Evolutionary conservation across 35 echinoderm and acorn worm genomes (phyloP).

Genomic region (Ophiothrix spiculata): DNA sequence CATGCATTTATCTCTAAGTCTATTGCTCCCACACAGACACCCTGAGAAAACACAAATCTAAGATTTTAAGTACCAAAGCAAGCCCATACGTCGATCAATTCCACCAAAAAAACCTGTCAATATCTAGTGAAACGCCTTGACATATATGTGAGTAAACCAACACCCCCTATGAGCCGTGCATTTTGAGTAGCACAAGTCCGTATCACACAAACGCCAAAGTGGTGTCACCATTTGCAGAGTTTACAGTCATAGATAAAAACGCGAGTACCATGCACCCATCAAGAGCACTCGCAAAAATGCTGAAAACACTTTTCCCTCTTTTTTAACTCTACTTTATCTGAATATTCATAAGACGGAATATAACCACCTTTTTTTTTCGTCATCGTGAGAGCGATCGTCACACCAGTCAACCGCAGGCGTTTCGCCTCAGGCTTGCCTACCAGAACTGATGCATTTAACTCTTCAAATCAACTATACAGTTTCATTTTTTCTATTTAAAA

Average conservation of each 20-base stretch:
- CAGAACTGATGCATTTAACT: no score
- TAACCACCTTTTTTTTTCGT: neutral
- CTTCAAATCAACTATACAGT: no score
- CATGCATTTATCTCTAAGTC: neutral
- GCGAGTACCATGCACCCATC: neutral
- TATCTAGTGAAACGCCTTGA: neutral
- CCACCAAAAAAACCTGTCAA: neutral
- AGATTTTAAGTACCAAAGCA: neutral
- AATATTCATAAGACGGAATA: neutral
- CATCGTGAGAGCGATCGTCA: no score
- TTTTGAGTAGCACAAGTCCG: neutral
- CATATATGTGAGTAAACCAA: neutral
- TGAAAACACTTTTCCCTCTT: conserved; percentile 2
- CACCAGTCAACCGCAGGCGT: no score
- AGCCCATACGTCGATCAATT: neutral
- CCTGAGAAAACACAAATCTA: neutral
- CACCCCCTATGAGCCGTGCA: neutral
- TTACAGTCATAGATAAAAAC: neutral
- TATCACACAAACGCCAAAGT: neutral
- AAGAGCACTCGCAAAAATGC: neutral
- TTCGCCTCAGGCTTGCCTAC: no score
- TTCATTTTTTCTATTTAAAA: no score
- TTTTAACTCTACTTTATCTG: neutral
- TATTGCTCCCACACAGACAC: neutral
- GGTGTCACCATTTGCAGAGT: neutral